phyloP scores from a whole-genome alignment of 1,140 invertebrate genomes.

The Bactericera cockerelli region DNA sequence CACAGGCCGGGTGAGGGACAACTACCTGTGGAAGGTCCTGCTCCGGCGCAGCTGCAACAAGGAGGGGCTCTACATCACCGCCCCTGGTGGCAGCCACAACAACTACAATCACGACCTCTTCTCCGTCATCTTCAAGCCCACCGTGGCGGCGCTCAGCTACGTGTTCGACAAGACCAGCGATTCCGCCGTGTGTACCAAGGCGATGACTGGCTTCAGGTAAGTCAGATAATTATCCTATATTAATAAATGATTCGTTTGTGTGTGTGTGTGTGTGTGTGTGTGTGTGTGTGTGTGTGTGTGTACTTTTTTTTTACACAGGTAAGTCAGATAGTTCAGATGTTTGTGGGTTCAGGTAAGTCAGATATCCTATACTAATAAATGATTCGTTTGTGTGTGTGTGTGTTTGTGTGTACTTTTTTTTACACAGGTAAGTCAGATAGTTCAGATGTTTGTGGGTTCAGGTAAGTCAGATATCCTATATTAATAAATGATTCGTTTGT shows the following conservation, averaged over 20 bases:
- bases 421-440: too few species aligned
- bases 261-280: too few species aligned
- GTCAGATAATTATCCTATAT: constrained; percentile 8
- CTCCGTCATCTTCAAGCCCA: constrained; percentile 70
- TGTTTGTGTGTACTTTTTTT: too few species aligned
- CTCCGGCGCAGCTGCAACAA: constrained; percentile 55
- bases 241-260: too few species aligned
- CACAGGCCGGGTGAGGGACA: constrained; percentile 82
- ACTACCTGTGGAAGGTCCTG: constrained; percentile 95
- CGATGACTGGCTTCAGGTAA: constrained; percentile 48
- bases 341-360: constrained; percentile 44
- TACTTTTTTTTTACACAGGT: too few species aligned
- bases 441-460: too few species aligned
- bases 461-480: constrained; percentile 24
- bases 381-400: too few species aligned
- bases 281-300: too few species aligned
- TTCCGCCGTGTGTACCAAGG: constrained; percentile 47
- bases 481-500: background rate
- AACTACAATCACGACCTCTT: constrained; percentile 77
- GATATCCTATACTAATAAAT: background rate
- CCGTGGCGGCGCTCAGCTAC: constrained; percentile 81
- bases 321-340: too few species aligned
- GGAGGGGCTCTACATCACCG: constrained; percentile 56
- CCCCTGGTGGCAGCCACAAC: constrained; percentile 59
- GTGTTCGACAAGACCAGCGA: constrained; percentile 87